Evolutionary conservation across 2,888 invertebrate genomes (phyloP), one percentile per base, ranked within the genome.

Genomic region (Charanyca ferruginea): DNA sequence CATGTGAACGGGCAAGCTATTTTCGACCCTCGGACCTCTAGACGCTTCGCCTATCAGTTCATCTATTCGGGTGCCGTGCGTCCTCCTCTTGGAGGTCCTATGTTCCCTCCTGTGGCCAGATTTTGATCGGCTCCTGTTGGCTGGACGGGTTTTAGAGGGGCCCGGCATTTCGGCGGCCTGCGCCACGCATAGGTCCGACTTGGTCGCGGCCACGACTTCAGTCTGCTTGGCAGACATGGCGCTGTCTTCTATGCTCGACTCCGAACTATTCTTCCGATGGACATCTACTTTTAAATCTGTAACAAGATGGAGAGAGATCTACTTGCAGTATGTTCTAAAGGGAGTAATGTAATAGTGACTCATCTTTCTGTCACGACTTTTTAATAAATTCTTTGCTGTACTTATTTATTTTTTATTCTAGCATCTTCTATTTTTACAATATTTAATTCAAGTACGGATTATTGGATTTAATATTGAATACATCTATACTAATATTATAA

Each of bases 201-300:
- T 94, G 20, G 92, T 94, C 13, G 87, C 88, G 41, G 93, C 90
- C 3, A 89, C 88, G 4, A 88, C 83, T 52, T 93, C 93, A 3
- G 90, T 80, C 51, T 92, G 92, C 76, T 96, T 96, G 2, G 92
- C 81, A 25, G 96, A 95, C 49, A 95, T 93, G 28, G 96, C 95
- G 64, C 95, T 94, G 76, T 97, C 96, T 75, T 98, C 97, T 87
- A 98, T 97, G 81, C 98, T 98, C 75, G 98, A 98, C 91, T 98
- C 98, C 0, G 98, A 98, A 86, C 98, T 98, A 90, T 98, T 98
- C 90, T 98, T 98, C 66, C 98, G 96, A 93, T 99, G 98, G 61
- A 99, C 98, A 93, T 99, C 98, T 67, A 98, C 98, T 96, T 98
- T 98, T 82, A 98, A 96, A 96, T 98, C 98, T 97, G 91, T 11